Conservation (phyloP, 2,888 invertebrate species). For the Yponomeuta plumbellus region DNA sequence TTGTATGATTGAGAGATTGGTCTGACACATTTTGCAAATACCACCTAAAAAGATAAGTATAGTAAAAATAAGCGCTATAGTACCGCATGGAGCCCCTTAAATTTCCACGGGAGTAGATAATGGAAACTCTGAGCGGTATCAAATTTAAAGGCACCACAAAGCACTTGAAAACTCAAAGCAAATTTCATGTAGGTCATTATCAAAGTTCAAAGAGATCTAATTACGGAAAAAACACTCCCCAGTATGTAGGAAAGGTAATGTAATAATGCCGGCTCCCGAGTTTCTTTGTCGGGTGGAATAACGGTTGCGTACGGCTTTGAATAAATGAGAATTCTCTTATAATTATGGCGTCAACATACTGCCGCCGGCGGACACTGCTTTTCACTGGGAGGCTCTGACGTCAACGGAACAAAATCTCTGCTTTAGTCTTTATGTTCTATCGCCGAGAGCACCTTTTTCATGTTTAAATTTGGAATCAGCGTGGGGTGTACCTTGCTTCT, state of each 20-base stretch:
- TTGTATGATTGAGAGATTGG: too few species aligned
- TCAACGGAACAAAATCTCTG: background rate
- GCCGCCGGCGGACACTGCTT: background rate
- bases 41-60: too few species aligned
- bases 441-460: background rate
- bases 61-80: too few species aligned
- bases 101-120: background rate
- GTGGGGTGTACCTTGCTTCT: background rate
- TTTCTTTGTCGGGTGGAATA: background rate
- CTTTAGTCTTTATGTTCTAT: background rate
- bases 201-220: constrained; percentile 7
- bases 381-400: background rate
- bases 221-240: constrained; percentile 3
- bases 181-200: constrained; percentile 4
- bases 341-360: background rate
- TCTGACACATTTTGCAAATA: too few species aligned
- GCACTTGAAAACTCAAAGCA: constrained; percentile 23
- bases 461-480: background rate
- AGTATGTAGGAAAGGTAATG: background rate
- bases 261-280: constrained; percentile 3
- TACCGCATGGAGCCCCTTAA: background rate
- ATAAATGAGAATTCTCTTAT: background rate
- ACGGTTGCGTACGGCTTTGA: constrained; percentile 2
- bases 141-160: background rate
- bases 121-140: background rate